phyloP scores from a whole-genome alignment of 2,113 vertebrate genomes.

The Benitochromis conjunctus region DNA sequence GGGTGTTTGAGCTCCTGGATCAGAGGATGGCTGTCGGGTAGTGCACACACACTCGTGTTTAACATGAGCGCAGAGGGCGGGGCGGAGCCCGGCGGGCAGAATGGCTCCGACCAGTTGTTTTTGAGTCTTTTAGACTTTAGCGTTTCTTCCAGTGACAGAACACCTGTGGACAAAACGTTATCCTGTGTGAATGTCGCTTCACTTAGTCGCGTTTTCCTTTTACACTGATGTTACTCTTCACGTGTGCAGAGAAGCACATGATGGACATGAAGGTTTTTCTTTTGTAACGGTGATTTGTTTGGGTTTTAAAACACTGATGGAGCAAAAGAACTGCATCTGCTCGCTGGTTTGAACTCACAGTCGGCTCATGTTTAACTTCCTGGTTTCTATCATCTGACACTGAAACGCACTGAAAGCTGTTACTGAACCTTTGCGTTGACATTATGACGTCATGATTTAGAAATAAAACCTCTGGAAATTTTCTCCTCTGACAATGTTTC shows the following conservation, averaged over 20 bases:
- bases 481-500: background rate
- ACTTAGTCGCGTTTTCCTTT: background rate
- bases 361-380: background rate
- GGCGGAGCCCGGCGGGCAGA: no score
- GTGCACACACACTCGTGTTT: background rate
- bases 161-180: no score
- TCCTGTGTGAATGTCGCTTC: background rate
- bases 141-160: no score
- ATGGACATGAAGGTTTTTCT: background rate
- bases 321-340: background rate
- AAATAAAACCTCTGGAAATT: background rate
- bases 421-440: background rate
- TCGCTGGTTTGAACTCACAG: fast-evolving
- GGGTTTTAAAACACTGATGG: background rate
- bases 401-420: background rate
- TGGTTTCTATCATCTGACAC: background rate
- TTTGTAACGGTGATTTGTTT: background rate
- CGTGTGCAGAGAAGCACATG: background rate
- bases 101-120: no score
- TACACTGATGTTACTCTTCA: background rate
- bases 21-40: background rate
- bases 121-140: no score
- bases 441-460: background rate
- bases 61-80: background rate
- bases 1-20: background rate